Percentiles rank a stretch among this genome's conserved stretches.
Evolutionary conservation across 2,888 invertebrate species (phyloP).

Genomic region (Hydriomena furcata): DNA sequence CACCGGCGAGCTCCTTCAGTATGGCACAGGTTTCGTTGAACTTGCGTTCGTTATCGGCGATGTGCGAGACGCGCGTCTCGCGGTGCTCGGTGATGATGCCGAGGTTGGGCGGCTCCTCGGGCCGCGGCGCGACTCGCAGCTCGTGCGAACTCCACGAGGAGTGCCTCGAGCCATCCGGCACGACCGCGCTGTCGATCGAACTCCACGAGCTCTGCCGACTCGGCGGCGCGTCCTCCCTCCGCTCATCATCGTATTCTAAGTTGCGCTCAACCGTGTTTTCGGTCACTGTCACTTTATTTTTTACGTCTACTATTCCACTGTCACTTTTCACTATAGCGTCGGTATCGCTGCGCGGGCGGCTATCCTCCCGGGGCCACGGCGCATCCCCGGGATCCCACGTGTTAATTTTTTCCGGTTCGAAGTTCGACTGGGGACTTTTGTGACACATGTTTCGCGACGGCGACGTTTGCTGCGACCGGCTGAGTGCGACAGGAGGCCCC

Average conservation of each 20-base stretch:
- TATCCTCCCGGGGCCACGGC: slow-evolving; percentile 49
- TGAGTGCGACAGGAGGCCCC: slow-evolving; percentile 34
- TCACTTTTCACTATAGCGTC: slow-evolving; percentile 79
- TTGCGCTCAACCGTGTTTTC: slow-evolving; percentile 89
- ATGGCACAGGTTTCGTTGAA: slow-evolving; percentile 85
- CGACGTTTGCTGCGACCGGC: slow-evolving; percentile 48
- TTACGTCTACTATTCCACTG: slow-evolving; percentile 75
- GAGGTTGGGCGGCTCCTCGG: slow-evolving; percentile 55
- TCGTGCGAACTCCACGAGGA: slow-evolving; percentile 93
- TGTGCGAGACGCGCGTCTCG: slow-evolving; percentile 46
- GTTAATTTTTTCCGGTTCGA: slow-evolving; percentile 80
- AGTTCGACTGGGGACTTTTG: slow-evolving; percentile 54
- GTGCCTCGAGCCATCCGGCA: slow-evolving; percentile 88
- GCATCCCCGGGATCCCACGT: slow-evolving; percentile 88
- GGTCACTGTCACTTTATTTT: slow-evolving; percentile 63
- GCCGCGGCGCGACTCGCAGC: slow-evolving; percentile 79
- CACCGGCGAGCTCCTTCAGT: slow-evolving; percentile 80
- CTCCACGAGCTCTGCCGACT: slow-evolving; percentile 90
- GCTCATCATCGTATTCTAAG: slow-evolving; percentile 80
- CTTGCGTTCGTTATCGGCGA: slow-evolving; percentile 70
- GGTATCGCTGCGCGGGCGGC: slow-evolving; percentile 58
- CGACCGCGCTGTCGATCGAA: slow-evolving; percentile 90
- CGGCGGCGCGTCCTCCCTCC: slow-evolving; percentile 67
- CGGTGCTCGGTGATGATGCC: slow-evolving; percentile 67
- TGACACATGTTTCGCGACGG: slow-evolving; percentile 58